Evolutionary conservation across 2,113 vertebrate genomes (phyloP), one percentile per base, ranked within the genome.

Genomic region (Montifringilla adamsi): DNA sequence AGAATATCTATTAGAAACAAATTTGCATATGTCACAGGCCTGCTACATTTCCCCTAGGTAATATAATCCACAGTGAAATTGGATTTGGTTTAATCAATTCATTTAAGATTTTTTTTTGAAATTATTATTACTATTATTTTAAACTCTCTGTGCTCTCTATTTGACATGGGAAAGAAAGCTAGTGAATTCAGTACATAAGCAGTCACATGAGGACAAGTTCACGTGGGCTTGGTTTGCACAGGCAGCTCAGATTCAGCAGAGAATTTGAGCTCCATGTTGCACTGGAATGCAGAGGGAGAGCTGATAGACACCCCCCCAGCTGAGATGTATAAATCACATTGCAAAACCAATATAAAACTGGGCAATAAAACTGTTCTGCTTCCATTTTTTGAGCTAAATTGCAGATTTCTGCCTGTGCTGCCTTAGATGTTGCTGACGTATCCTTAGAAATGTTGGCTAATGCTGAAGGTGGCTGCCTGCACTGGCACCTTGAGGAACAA

Each of bases 211-310:
- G 1, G 62, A 64, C 68, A 64, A n/a, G 41, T 23, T 69, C 15
- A 23, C 0, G 0, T 37, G 50, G 60, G 21, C 43, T 90, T 0
- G 0, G 4, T 55, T 68, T 59, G 12, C 73, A 39, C 0, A 2
- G 68, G 23, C 46, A 24, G 49, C 12, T 75, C 37, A 30, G 35
- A 43, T 26, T 8, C 7, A 14, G 52, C 2, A 1, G 56, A 35
- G 66, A 53, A 64, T 33, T 70, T n/a, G 44, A 28, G 58, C 22
- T 72, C 52, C 11, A 11, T 7, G 0, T 20, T 47, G 37, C 43
- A 11, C 23, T 31, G 39, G 13, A 27, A 33, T 0, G 1, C 41
- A 43, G 52, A 27, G 31, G 39, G 47, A 63, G 28, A 56, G n/a
- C 22, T n/a, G 39, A 46, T 2, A 2, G 1, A n/a, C 19, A 27